Conservation (phyloP, 2,113 vertebrate species). For the Progne subis region DNA sequence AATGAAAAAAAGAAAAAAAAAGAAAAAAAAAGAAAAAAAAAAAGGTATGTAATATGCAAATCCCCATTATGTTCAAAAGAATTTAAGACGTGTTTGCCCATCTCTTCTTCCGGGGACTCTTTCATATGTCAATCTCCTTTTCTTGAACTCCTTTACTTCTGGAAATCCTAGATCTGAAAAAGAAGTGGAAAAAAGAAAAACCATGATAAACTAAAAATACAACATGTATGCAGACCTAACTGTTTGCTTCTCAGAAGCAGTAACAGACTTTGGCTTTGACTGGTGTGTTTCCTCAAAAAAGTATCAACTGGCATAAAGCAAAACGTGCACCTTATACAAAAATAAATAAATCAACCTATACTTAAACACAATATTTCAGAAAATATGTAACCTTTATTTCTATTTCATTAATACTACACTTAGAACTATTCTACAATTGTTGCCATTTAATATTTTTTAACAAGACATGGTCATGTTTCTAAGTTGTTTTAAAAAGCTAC, state of each 20-base stretch:
- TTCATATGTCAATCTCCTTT: conserved; percentile 82
- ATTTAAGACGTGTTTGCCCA: conserved; percentile 89
- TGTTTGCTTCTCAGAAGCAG: not conserved
- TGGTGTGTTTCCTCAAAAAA: not conserved
- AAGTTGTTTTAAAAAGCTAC: not conserved
- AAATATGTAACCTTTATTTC: not conserved
- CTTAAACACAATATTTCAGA: not conserved
- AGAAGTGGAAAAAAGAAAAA: not conserved
- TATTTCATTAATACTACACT: not conserved
- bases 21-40: no score
- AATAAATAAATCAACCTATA: not conserved
- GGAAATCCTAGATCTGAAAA: conserved; percentile 38
- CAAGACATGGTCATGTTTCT: not conserved
- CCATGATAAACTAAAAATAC: not conserved
- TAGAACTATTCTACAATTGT: not conserved
- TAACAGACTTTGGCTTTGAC: not conserved
- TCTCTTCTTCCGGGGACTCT: conserved; percentile 87
- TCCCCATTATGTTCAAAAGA: conserved; percentile 73
- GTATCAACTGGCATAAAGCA: not conserved
- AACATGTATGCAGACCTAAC: not conserved
- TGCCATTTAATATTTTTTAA: not conserved
- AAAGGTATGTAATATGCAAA: not conserved
- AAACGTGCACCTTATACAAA: not conserved
- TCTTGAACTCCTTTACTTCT: conserved; percentile 75
- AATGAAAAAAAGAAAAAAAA: no score